Evolutionary conservation across 2,888 invertebrate species (phyloP).

Genomic region (Carabus problematicus): DNA sequence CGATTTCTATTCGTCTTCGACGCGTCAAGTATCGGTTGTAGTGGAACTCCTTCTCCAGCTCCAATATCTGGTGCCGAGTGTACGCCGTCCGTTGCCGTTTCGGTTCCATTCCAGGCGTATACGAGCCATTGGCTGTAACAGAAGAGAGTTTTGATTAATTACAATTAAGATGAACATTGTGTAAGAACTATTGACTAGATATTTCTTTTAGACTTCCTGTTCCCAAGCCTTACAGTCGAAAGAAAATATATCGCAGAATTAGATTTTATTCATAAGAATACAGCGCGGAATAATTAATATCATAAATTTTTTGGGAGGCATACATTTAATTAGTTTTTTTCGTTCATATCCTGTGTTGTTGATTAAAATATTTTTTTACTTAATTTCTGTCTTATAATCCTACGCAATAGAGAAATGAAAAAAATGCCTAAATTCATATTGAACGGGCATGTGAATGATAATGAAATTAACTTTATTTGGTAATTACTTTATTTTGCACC

Average conservation of each 20-base stretch:
- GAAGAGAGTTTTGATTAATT: conserved; percentile 48
- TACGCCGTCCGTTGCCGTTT: conserved; percentile 97
- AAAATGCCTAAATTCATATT: conserved; percentile 15
- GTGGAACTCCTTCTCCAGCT: conserved; percentile 97
- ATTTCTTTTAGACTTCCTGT: neutral
- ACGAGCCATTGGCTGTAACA: conserved; percentile 83
- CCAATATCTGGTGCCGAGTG: conserved; percentile 96
- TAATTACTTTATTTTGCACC: conserved; percentile 37
- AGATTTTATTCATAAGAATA: too few relatives aligned
- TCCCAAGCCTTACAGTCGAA: neutral
- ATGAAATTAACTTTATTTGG: conserved; percentile 27
- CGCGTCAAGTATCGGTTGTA: conserved; percentile 96
- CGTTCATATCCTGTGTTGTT: too few relatives aligned
- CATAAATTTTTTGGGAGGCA: too few relatives aligned
- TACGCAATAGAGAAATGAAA: too few relatives aligned
- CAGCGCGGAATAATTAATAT: too few relatives aligned
- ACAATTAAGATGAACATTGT: neutral
- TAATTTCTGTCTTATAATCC: too few relatives aligned
- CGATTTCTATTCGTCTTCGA: conserved; percentile 95
- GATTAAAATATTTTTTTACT: too few relatives aligned
- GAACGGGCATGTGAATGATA: neutral
- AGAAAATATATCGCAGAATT: too few relatives aligned
- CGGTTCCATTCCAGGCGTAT: conserved; percentile 92
- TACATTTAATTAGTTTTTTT: too few relatives aligned
- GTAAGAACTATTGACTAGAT: neutral